Percentiles rank a stretch among this genome's conserved stretches.
phyloP scores from a whole-genome alignment of 2,888 invertebrate genomes.

The Limenitis camilla region DNA sequence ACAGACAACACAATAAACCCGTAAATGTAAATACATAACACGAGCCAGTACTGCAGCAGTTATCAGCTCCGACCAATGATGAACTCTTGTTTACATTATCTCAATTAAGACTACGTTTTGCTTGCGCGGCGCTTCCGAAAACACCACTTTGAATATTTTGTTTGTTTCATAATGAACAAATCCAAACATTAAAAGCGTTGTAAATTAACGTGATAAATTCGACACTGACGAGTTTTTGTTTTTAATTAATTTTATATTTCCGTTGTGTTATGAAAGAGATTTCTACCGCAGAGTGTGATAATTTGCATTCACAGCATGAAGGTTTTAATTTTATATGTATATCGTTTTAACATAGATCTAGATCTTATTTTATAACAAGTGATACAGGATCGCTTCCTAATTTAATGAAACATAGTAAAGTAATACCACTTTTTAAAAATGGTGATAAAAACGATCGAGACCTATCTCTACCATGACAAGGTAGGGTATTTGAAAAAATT shows the following conservation, averaged over 20 bases:
- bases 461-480: no score
- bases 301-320: no score
- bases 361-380: no score
- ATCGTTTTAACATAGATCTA: no score
- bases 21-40: slow-evolving; percentile 23
- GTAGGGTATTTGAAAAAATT: no score
- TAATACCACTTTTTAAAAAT: no score
- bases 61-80: slow-evolving; percentile 48
- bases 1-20: slow-evolving; percentile 25
- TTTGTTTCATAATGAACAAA: slow-evolving; percentile 37
- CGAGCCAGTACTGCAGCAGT: slow-evolving; percentile 24
- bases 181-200: slow-evolving; percentile 17
- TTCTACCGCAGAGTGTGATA: no score
- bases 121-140: slow-evolving; percentile 47
- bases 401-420: no score
- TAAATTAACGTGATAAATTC: slow-evolving; percentile 17
- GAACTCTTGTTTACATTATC: slow-evolving; percentile 65
- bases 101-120: slow-evolving; percentile 70
- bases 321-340: no score
- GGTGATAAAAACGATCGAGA: no score
- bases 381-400: no score
- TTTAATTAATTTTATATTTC: slow-evolving; percentile 20
- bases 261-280: no score
- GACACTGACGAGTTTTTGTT: slow-evolving; percentile 16
- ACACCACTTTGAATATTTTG: slow-evolving; percentile 56